These are phyloP conservation scores for Theonella swinhoei DNA, from an alignment of 37 sponge, comb jelly and placozoan genomes.

Conservation along the genomic window DNA sequence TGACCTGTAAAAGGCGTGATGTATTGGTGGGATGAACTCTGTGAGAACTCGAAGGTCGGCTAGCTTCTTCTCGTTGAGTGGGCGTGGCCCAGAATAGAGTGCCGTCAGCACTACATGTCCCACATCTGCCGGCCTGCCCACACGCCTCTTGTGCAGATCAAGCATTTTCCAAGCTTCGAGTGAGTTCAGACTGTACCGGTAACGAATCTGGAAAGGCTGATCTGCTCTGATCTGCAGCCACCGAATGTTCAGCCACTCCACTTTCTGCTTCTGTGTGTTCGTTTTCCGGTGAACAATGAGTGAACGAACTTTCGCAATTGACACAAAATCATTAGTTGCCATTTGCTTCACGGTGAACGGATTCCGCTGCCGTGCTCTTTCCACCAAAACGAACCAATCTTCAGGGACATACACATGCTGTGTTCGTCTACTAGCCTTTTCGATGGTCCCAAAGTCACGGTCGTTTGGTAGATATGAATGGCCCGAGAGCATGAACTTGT, in stretches of 20 bases:
- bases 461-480: slow-evolving; percentile 54
- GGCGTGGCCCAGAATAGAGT: neutral
- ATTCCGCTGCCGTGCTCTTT: slow-evolving; percentile 2
- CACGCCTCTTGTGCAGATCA: slow-evolving; percentile 4
- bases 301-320: neutral
- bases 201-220: slow-evolving; percentile 18
- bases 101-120: neutral
- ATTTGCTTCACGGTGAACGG: slow-evolving; percentile 20
- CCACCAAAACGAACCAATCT: slow-evolving; percentile 22
- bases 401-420: slow-evolving; percentile 28
- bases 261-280: slow-evolving; percentile 21
- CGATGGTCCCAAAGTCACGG: slow-evolving; percentile 35
- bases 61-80: neutral
- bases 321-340: slow-evolving; percentile 28
- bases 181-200: slow-evolving; percentile 13
- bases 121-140: neutral
- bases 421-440: slow-evolving; percentile 10
- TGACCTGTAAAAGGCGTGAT: slow-evolving; percentile 20
- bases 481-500: slow-evolving; percentile 42
- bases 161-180: slow-evolving; percentile 39
- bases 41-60: slow-evolving; percentile 11
- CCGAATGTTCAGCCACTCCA: slow-evolving; percentile 24
- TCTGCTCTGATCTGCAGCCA: slow-evolving; percentile 31
- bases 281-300: slow-evolving; percentile 27
- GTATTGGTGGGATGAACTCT: slow-evolving; percentile 14